Evolutionary conservation across 1,140 invertebrate species (phyloP).

Genomic region (Trichogramma pretiosum): DNA sequence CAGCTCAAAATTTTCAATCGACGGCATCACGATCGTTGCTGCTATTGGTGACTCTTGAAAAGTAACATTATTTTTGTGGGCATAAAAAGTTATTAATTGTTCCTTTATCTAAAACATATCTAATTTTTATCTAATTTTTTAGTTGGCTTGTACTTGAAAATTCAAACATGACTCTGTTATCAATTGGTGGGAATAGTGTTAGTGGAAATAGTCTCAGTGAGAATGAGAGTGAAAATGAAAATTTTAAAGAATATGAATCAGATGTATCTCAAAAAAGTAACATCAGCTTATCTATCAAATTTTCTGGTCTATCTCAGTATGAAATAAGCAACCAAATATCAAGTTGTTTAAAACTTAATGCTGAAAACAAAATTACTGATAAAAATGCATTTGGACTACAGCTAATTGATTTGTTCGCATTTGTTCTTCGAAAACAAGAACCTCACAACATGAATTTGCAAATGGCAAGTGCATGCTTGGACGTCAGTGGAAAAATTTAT

Average conservation of each 20-base stretch:
- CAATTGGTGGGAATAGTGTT: no score
- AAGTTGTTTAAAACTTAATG: constrained; percentile 52
- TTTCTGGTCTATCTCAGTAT: not conserved
- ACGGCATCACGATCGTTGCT: no score
- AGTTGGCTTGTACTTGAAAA: no score
- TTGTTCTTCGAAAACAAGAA: constrained; percentile 60
- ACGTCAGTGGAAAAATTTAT: constrained; percentile 76
- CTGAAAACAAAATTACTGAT: constrained; percentile 67
- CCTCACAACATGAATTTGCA: constrained; percentile 60
- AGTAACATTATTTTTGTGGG: no score
- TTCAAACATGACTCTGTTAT: no score
- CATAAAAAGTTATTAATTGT: no score
- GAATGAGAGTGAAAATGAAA: not conserved
- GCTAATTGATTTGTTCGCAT: constrained; percentile 71
- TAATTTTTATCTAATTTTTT: no score
- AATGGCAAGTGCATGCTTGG: constrained; percentile 68
- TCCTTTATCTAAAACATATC: no score
- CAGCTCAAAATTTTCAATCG: no score
- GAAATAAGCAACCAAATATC: constrained; percentile 47
- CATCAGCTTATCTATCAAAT: not conserved
- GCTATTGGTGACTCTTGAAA: no score
- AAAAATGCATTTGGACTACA: constrained; percentile 77
- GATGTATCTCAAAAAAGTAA: not conserved
- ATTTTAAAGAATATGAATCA: not conserved
- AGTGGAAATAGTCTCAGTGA: no score